A percentile compares a stretch with the other conserved stretches of the same genome.
Conservation (phyloP, 2,797 vertebrate genomes). For the Sternotherus odoratus region DNA sequence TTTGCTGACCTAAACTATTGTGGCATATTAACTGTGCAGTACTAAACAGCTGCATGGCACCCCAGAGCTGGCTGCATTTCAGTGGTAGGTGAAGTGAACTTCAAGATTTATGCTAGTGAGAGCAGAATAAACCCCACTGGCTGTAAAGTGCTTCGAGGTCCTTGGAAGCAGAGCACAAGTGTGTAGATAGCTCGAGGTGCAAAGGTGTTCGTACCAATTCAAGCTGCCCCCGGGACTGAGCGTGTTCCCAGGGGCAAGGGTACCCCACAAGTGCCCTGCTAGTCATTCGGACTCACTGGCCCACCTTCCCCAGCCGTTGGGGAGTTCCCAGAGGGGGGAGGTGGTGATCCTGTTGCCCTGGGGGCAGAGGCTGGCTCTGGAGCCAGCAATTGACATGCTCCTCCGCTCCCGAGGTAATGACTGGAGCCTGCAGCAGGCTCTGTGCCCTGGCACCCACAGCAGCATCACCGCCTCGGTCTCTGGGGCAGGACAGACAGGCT, state of each 20-base stretch:
- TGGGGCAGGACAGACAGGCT: too few species aligned
- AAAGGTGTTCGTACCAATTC: neutral
- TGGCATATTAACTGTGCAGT: neutral
- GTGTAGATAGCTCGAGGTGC: neutral
- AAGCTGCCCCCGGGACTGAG: neutral
- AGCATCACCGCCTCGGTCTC: too few species aligned
- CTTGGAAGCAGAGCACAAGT: neutral
- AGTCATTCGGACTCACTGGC: neutral
- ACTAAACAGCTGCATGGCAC: neutral
- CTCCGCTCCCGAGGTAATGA: neutral
- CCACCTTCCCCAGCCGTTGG: neutral
- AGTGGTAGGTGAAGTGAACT: neutral
- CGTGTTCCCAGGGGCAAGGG: neutral
- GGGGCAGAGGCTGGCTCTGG: neutral
- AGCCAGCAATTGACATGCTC: constrained; percentile 16
- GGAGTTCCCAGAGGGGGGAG: too few species aligned
- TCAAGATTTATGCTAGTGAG: neutral
- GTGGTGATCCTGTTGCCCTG: neutral
- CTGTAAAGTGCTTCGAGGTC: neutral
- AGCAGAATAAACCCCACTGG: neutral
- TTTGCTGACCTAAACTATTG: neutral
- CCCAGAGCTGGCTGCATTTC: neutral
- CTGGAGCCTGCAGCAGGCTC: neutral
- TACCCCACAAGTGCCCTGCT: neutral
- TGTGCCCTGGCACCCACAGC: too few species aligned